Percentiles rank a stretch among this genome's conserved stretches.
phyloP scores from a whole-genome alignment of 2,888 invertebrate species.

The Drosophila atripex region DNA sequence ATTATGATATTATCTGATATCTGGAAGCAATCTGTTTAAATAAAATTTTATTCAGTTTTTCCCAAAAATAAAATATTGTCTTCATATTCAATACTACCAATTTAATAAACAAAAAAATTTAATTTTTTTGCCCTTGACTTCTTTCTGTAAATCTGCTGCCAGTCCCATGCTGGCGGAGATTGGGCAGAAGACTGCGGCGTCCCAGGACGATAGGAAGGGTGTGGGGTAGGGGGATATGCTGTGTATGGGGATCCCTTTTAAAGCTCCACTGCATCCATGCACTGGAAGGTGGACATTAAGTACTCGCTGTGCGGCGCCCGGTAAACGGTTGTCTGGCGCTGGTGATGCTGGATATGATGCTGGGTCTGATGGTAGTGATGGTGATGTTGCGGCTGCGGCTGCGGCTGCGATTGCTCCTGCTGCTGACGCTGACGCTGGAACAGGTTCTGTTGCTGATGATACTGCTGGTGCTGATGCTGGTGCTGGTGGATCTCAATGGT shows the following conservation, averaged over 20 bases:
- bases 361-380: neutral
- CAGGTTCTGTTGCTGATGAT: neutral
- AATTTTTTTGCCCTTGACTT: neutral
- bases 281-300: neutral
- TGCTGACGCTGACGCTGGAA: neutral
- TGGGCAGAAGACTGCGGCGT: slow-evolving; percentile 8
- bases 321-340: neutral
- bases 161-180: neutral
- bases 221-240: neutral
- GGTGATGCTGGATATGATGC: neutral
- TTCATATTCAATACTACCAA: neutral
- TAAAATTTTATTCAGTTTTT: neutral
- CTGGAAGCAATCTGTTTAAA: too few species aligned
- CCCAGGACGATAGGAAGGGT: neutral
- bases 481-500: neutral
- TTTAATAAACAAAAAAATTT: slow-evolving; percentile 1
- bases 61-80: neutral
- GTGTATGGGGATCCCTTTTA: neutral
- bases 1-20: too few species aligned
- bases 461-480: too few species aligned
- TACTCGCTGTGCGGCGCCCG: neutral
- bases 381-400: neutral
- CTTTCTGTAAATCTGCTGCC: neutral
- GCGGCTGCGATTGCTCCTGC: neutral
- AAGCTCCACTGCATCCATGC: neutral